Base-by-base conservation (phyloP, 2,888 invertebrate species). In the Microchrysa polita region DNA sequence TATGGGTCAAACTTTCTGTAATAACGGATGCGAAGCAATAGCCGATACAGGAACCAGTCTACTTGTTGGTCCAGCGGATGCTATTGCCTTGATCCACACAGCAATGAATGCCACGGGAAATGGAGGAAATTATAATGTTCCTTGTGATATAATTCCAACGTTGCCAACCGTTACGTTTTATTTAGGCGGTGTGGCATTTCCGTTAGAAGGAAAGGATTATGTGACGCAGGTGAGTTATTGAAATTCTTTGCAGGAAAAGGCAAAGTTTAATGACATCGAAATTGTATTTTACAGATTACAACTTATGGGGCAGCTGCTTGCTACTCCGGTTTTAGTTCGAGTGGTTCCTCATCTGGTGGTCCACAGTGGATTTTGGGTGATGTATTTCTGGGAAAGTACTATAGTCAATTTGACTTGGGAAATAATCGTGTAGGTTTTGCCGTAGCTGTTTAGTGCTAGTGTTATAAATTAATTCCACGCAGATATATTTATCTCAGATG, bases 331-430 rank as follows among this genome's bases (percentile, higher is more conserved):
- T 97, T 97, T 86, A 93, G 95, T 90, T 95, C 94, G 67, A 88
- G 96, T 81, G 97, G 96, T 86, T 91, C 95, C 5, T 4, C 12
- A 12, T 27, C 27, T 10, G 34, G 27, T 14, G 67, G 67, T 4
- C 95, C 95, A 63, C 88, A 97, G 79, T 98, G 98, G 98, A 98
- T 98, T 84, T 88, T 98, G 76, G 97, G 97, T 75, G 97, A 98
- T 86, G 94, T 97, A 77, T 98, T 98, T 86, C 94, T 98, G 83
- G 96, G 97, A 69, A 91, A 91, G 81, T 97, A 90, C 87, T 98
- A 97, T 87, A 95, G 97, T 0, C 95, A 95, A 87, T 98, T 97
- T 86, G 97, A 98, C 87, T 86, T 93, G 82, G 91, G 89, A 74
- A 92, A 94, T 81, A 88, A 91, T 81, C 90, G 93, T 72, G 88